phyloP scores from a whole-genome alignment of 2,888 invertebrate species.

The Lissonota sp. region DNA sequence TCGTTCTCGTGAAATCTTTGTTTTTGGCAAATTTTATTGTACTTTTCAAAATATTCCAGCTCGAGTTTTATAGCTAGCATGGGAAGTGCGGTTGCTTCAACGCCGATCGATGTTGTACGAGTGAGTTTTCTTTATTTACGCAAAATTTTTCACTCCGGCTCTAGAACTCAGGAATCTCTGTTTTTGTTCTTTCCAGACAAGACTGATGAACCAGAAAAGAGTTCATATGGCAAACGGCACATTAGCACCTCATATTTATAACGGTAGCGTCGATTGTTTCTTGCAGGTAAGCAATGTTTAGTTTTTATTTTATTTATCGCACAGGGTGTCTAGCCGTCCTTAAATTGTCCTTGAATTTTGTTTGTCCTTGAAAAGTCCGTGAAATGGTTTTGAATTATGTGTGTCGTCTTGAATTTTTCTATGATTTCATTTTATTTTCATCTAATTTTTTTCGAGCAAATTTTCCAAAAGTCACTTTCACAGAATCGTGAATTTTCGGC shows the following conservation, averaged over 20 bases:
- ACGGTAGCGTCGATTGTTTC: conserved; percentile 93
- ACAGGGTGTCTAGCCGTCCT: too few species aligned
- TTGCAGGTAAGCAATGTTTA: conserved; percentile 86
- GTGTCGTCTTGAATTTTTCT: too few species aligned
- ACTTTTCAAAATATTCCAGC: conserved; percentile 84
- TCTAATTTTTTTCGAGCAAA: too few species aligned
- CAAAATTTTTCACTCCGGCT: background rate
- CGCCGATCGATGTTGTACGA: conserved; percentile 96
- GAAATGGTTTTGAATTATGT: too few species aligned
- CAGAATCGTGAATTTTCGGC: too few species aligned
- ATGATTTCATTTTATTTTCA: too few species aligned
- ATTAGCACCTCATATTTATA: conserved; percentile 87
- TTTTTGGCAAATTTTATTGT: conserved; percentile 8
- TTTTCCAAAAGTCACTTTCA: too few species aligned
- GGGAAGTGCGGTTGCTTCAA: conserved; percentile 96
- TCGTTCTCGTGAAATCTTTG: background rate
- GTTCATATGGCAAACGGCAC: conserved; percentile 83
- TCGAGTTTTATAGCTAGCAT: conserved; percentile 96
- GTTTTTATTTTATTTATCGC: too few species aligned
- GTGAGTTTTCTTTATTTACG: conserved; percentile 85
- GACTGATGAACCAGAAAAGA: conserved; percentile 96
- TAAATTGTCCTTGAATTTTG: too few species aligned
- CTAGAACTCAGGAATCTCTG: background rate
- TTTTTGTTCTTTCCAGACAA: conserved; percentile 87
- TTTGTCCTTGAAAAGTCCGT: too few species aligned